These are phyloP conservation scores for Macquaria australasica DNA, from an alignment of 2,113 vertebrate species.

Conservation along the genomic window DNA sequence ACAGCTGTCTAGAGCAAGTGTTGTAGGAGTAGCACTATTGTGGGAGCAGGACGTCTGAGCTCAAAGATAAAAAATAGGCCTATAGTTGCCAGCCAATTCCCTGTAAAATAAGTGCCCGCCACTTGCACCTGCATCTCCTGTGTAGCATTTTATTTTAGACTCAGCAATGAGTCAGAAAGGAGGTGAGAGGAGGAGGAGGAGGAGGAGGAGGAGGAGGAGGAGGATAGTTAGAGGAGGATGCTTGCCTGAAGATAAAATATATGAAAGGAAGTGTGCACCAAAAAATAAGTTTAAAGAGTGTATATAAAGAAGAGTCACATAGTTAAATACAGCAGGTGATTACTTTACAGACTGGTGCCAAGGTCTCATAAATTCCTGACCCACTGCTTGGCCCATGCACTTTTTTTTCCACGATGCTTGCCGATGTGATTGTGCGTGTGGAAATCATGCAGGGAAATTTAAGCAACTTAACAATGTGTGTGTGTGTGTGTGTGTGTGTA, in stretches of 20 bases:
- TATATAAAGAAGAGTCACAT: not conserved
- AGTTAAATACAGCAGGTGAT: not conserved
- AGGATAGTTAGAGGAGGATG: slow-evolving; percentile 46
- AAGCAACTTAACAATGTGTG: not conserved
- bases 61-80: slow-evolving; percentile 17
- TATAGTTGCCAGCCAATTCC: slow-evolving; percentile 49
- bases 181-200: slow-evolving; percentile 54
- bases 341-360: slow-evolving; percentile 8
- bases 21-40: slow-evolving; percentile 57
- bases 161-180: slow-evolving; percentile 70
- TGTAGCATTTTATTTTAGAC: slow-evolving; percentile 70
- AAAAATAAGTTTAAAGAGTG: slow-evolving; percentile 47
- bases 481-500: not conserved
- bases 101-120: slow-evolving; percentile 48
- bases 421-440: not conserved
- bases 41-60: slow-evolving; percentile 65
- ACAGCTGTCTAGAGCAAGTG: slow-evolving; percentile 59
- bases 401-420: not conserved
- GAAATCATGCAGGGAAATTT: not conserved
- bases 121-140: slow-evolving; percentile 65
- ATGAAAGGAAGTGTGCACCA: slow-evolving; percentile 35
- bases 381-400: not conserved
- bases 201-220: slow-evolving; percentile 46
- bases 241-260: slow-evolving; percentile 47
- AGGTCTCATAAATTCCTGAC: not conserved